Evolutionary conservation across 2,113 vertebrate genomes (phyloP), one percentile per base, ranked within the genome.

Genomic region (Nothobranchius kuhntae): DNA sequence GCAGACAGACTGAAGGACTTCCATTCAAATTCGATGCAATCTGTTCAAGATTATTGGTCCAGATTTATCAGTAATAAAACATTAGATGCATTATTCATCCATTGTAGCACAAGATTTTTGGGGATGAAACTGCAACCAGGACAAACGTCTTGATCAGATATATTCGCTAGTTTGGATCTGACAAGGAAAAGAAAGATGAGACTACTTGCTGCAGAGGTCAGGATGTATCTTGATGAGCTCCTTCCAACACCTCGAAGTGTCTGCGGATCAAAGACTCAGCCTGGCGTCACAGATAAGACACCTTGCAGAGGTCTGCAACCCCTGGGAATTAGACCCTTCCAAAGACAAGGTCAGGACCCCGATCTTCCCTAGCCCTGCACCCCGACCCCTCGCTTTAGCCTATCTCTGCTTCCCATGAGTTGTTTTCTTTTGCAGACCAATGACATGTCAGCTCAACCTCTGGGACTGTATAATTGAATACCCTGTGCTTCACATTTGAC

Each of bases 311-410:
- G 62, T 51, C 24, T 26, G 65, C 66, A 52, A 56, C 55, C 44
- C 24, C 65, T 61, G 78, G 72, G 63, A 83, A 57, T 78, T 42
- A 66, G 68, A 70, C 75, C 66, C 65, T 17, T 14, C 63, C 58
- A 73, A 71, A 82, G 76, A 78, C 83, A 76, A 87, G 84, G 86
- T 87, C 79, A 69, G 53, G 47, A 88, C 88, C 85, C 73, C 69
- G n/a, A 51, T 53, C 48, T 62, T 24, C 50, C 35, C 53, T 10
- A 55, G 58, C 63, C 54, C 50, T 21, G 24, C 61, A 6, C 17
- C 56, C 36, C 35, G 6, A 24, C 2, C 66, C 7, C 2, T 36
- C 5, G 6, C 61, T 11, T 45, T 53, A 14, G 53, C 61, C 60
- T 54, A 24, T 67, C 70, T 82, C 26, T 38, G 67, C 68, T 64